These are phyloP conservation scores for Eptesicus fuscus DNA, from an alignment of 2,113 vertebrate species.

Conservation along the genomic window DNA sequence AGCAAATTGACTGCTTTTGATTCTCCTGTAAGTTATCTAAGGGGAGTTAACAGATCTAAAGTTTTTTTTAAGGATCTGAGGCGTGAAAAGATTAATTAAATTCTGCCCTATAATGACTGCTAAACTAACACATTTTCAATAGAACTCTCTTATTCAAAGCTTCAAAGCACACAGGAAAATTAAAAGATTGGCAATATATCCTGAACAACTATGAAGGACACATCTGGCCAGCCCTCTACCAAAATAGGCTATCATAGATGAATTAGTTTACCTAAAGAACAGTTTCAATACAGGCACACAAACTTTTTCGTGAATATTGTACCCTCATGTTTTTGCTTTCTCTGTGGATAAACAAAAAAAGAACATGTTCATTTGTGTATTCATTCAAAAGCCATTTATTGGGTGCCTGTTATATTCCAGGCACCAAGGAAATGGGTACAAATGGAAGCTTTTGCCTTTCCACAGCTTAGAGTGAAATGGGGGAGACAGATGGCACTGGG, in stretches of 20 bases:
- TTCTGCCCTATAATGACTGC: slow-evolving; percentile 14
- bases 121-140: slow-evolving; percentile 16
- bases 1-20: slow-evolving; percentile 58
- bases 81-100: slow-evolving; percentile 30
- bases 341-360: not conserved
- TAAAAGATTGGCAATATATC: slow-evolving; percentile 22
- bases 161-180: slow-evolving; percentile 37
- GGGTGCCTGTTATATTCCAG: not conserved
- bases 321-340: not conserved
- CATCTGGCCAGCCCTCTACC: not conserved
- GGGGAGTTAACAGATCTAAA: slow-evolving; percentile 31
- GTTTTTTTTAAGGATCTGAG: slow-evolving; percentile 35
- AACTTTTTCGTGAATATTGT: not conserved
- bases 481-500: not conserved
- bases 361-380: not conserved
- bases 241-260: not conserved
- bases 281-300: not conserved
- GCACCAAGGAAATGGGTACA: not conserved
- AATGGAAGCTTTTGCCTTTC: not conserved
- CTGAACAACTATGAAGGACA: not conserved
- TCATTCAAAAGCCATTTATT: not conserved
- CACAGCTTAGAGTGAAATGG: not conserved
- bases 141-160: slow-evolving; percentile 35
- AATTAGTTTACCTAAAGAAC: slow-evolving; percentile 1
- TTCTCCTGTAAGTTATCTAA: slow-evolving; percentile 49